phyloP scores from a whole-genome alignment of 2,888 invertebrate genomes.

The Acanthococcus lagerstroemiae region DNA sequence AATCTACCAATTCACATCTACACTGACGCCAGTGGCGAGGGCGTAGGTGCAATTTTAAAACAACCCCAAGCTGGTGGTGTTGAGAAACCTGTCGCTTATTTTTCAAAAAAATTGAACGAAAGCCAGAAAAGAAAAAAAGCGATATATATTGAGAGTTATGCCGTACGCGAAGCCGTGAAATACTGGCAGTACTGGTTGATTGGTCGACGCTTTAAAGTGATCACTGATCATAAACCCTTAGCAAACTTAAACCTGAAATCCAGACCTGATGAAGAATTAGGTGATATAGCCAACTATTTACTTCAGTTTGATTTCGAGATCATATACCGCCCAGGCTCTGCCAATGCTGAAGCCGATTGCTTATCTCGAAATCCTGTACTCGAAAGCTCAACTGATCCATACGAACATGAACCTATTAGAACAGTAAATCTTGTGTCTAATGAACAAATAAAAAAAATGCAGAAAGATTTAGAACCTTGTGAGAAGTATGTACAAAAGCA shows the following conservation, averaged over 20 bases:
- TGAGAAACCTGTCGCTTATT: constrained; percentile 35
- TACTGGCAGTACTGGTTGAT: constrained; percentile 32
- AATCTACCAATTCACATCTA: constrained; percentile 33
- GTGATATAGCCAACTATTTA: constrained; percentile 34
- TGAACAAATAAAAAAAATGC: not conserved
- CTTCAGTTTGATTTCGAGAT: constrained; percentile 35
- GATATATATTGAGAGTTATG: too few species aligned
- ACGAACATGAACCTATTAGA: not conserved
- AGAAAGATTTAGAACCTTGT: not conserved
- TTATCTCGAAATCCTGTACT: constrained; percentile 35
- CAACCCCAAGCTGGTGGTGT: constrained; percentile 34
- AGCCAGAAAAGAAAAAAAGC: constrained; percentile 33
- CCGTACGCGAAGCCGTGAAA: too few species aligned
- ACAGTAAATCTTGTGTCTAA: not conserved
- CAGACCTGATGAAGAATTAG: constrained; percentile 35
- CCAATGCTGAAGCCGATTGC: constrained; percentile 35
- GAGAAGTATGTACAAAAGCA: not conserved
- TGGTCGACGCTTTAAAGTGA: constrained; percentile 18
- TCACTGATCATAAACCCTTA: constrained; percentile 33
- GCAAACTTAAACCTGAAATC: constrained; percentile 34
- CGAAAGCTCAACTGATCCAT: constrained; percentile 31
- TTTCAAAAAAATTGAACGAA: constrained; percentile 37
- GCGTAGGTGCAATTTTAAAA: constrained; percentile 36
- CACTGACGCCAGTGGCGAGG: constrained; percentile 35
- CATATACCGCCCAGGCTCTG: constrained; percentile 34